Evolutionary conservation across 2,113 vertebrate species (phyloP).

Genomic region (Ciconia stormi): DNA sequence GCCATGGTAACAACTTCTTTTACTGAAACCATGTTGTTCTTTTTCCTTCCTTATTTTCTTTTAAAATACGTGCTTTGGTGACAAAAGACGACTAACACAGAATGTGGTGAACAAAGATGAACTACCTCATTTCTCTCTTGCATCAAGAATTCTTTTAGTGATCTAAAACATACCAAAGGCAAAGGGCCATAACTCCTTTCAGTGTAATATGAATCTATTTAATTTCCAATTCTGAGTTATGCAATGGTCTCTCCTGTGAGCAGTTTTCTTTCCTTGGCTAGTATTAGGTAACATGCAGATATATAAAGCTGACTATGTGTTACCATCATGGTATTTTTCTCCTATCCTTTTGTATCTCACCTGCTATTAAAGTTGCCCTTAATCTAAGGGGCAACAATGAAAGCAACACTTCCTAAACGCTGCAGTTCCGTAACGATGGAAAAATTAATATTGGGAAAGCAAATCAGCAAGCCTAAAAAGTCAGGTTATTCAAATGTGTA

Average conservation of each 20-base stretch:
- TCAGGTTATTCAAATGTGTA: background rate
- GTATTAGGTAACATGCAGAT: background rate
- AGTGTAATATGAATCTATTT: background rate
- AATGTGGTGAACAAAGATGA: background rate
- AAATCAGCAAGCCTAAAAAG: background rate
- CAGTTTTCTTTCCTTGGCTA: background rate
- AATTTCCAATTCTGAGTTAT: background rate
- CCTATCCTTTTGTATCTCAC: background rate
- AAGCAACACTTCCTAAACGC: background rate
- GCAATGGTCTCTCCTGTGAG: background rate
- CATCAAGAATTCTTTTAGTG: background rate
- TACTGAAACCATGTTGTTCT: background rate
- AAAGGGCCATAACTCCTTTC: background rate
- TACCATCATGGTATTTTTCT: background rate
- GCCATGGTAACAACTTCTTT: background rate
- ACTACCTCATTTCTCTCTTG: background rate
- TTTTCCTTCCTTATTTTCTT: slow-evolving; percentile 6
- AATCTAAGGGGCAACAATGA: background rate
- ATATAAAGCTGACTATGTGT: background rate
- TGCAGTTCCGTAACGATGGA: background rate
- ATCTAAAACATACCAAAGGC: background rate
- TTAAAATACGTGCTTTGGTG: background rate
- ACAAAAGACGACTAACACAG: background rate
- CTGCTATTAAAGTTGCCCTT: background rate
- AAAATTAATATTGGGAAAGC: background rate